phyloP scores from a whole-genome alignment of 2,797 vertebrate genomes.

The Smutsia gigantea region DNA sequence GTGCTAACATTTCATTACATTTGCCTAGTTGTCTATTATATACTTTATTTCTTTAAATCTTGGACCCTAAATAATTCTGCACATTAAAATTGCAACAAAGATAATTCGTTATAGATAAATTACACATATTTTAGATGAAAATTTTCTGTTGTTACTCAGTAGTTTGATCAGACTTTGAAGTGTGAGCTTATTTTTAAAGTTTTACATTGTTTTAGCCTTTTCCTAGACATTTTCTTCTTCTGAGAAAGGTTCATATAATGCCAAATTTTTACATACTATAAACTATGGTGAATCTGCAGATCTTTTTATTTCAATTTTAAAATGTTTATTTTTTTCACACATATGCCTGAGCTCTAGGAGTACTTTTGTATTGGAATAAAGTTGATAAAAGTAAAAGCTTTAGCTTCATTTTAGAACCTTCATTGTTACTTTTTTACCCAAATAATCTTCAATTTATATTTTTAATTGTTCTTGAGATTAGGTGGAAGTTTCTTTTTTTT shows the following conservation, averaged over 20 bases:
- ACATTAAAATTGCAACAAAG: not conserved
- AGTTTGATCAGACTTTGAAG: slow-evolving; percentile 24
- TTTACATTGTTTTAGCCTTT: slow-evolving; percentile 60
- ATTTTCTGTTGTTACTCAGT: not conserved
- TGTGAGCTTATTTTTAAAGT: slow-evolving; percentile 19
- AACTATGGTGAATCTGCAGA: slow-evolving; percentile 24
- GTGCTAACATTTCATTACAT: slow-evolving; percentile 13
- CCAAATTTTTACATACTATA: slow-evolving; percentile 11
- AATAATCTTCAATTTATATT: slow-evolving; percentile 66
- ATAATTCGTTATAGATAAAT: slow-evolving; percentile 5
- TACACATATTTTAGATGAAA: slow-evolving; percentile 20
- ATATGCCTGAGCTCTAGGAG: slow-evolving; percentile 57
- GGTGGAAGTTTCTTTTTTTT: slow-evolving; percentile 41
- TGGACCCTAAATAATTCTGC: not conserved
- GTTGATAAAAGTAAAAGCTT: slow-evolving; percentile 29
- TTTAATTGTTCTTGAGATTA: slow-evolving; percentile 64
- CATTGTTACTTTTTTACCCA: slow-evolving; percentile 34
- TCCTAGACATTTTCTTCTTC: not conserved
- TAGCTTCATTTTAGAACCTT: slow-evolving; percentile 43
- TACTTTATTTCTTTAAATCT: slow-evolving; percentile 68
- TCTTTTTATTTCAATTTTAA: slow-evolving; percentile 53
- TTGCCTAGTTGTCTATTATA: not conserved
- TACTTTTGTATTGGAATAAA: slow-evolving; percentile 33
- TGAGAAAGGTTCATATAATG: not conserved
- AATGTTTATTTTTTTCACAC: slow-evolving; percentile 25